A percentile compares a stretch with the other conserved stretches of the same genome.
Conservation (phyloP, 2,113 vertebrate genomes). For the Etheostoma cragini region DNA sequence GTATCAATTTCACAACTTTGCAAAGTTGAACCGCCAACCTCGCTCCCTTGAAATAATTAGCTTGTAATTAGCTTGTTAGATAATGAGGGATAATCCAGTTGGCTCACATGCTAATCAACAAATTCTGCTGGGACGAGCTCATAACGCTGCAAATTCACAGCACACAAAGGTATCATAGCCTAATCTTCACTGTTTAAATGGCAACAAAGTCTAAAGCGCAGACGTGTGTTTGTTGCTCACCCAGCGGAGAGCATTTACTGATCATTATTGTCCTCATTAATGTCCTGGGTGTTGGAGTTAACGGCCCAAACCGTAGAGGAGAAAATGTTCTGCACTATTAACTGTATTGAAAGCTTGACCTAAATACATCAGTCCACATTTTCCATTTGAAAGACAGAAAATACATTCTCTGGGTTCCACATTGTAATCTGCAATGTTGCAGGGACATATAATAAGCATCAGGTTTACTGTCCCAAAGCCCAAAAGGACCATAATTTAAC, state of each 20-base stretch:
- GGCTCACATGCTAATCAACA: constrained; percentile 55
- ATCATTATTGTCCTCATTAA: constrained; percentile 15
- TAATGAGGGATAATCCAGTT: constrained; percentile 58
- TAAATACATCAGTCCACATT: not conserved
- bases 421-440: not conserved
- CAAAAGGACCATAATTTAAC: constrained; percentile 3
- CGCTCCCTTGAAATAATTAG: constrained; percentile 55
- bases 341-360: not conserved
- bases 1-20: constrained; percentile 58
- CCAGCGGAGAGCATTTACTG: constrained; percentile 10
- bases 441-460: not conserved
- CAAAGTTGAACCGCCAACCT: constrained; percentile 34
- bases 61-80: constrained; percentile 61
- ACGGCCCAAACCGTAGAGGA: not conserved
- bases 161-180: constrained; percentile 28
- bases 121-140: constrained; percentile 40
- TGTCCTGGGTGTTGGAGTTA: constrained; percentile 9
- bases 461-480: not conserved
- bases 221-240: constrained; percentile 11
- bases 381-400: not conserved
- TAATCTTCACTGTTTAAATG: not conserved
- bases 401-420: not conserved
- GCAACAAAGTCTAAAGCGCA: not conserved
- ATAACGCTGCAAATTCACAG: constrained; percentile 6
- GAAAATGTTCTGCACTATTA: not conserved